Conservation (phyloP, 2,888 invertebrate genomes). For the Timandra comae region DNA sequence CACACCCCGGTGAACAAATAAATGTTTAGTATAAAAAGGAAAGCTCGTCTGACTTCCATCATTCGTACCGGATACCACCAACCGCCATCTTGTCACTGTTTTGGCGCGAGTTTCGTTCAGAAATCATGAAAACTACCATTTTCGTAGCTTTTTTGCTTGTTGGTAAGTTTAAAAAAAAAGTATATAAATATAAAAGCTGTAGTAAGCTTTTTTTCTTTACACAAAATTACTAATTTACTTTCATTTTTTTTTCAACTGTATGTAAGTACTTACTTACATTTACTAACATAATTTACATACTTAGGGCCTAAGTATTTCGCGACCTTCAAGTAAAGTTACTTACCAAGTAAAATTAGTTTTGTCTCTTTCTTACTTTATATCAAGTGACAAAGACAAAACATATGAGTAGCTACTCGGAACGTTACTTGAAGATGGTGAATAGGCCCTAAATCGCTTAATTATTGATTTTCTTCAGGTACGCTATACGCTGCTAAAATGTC, state of each 20-base stretch:
- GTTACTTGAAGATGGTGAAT: too few relatives aligned
- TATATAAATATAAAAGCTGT: too few relatives aligned
- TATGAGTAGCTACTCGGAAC: too few relatives aligned
- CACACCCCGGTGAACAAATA: not conserved
- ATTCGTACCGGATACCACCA: not conserved
- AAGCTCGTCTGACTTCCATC: not conserved
- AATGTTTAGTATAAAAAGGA: not conserved
- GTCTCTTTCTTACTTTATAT: not conserved
- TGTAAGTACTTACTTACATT: not conserved
- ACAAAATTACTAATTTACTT: not conserved
- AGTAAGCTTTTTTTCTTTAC: not conserved
- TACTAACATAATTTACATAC: too few relatives aligned
- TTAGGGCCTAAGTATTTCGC: too few relatives aligned
- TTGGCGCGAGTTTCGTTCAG: not conserved
- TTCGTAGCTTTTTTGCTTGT: not conserved
- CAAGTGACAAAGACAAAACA: too few relatives aligned
- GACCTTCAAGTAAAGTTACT: too few relatives aligned
- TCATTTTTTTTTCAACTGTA: not conserved
- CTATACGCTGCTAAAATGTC: conserved; percentile 6
- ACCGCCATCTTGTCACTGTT: not conserved
- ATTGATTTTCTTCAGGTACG: not conserved
- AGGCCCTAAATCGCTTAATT: not conserved
- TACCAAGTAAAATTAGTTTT: not conserved
- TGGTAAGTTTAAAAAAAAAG: not conserved
- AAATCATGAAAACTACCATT: not conserved